Conservation (phyloP, 2,113 vertebrate species). For the Hemiscyllium ocellatum region DNA sequence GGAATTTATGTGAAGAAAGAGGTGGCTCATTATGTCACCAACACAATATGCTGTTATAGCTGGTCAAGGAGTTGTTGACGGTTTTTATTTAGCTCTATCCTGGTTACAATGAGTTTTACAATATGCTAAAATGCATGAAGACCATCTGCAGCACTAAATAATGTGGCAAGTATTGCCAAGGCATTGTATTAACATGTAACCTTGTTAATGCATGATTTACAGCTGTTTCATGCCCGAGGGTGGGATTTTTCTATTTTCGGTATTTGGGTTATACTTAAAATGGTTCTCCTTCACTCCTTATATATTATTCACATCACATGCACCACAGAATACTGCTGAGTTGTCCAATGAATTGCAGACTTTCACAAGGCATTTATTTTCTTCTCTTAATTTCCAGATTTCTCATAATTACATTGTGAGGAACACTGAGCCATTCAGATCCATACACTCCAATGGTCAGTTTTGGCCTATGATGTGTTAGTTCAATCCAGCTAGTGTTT, state of each 20-base stretch:
- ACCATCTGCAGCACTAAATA: slow-evolving; percentile 11
- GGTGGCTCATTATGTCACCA: background rate
- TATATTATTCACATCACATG: slow-evolving; percentile 4
- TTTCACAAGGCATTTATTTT: background rate
- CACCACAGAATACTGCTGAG: background rate
- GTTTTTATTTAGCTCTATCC: background rate
- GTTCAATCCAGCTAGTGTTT: background rate
- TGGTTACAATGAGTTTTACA: background rate
- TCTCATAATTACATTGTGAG: background rate
- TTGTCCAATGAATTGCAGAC: background rate
- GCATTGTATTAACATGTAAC: slow-evolving; percentile 9
- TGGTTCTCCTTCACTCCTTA: background rate
- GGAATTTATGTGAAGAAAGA: background rate
- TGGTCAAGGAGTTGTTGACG: background rate
- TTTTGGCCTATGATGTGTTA: background rate
- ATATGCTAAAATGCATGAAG: background rate
- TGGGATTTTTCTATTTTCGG: slow-evolving; percentile 24
- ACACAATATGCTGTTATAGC: background rate
- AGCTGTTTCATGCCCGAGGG: background rate
- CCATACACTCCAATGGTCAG: background rate
- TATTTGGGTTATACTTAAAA: slow-evolving; percentile 25
- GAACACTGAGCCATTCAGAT: background rate
- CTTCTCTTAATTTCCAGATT: background rate
- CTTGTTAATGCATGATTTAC: slow-evolving; percentile 31
- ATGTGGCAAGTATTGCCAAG: background rate